Conservation (phyloP, 2,113 vertebrate genomes). For the Andinoacara biseriatus region DNA sequence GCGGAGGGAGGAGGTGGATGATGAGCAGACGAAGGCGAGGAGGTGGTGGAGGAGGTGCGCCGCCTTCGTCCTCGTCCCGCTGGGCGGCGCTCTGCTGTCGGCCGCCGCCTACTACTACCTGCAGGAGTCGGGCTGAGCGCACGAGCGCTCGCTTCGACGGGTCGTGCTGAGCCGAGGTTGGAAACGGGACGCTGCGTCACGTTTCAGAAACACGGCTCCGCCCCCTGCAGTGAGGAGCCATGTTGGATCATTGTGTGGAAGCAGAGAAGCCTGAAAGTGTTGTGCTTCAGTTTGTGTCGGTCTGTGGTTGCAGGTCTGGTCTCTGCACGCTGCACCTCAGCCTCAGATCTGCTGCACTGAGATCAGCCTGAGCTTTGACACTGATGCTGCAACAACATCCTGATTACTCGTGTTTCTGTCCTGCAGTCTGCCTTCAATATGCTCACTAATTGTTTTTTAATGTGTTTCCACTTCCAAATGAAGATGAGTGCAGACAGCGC, state of each 20-base stretch:
- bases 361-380: neutral
- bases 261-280: too few species aligned
- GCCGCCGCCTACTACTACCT: constrained; percentile 87
- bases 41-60: constrained; percentile 84
- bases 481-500: neutral
- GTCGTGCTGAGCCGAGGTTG: too few species aligned
- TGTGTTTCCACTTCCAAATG: neutral
- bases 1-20: constrained; percentile 79
- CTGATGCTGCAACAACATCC: neutral
- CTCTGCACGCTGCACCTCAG: too few species aligned
- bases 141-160: too few species aligned
- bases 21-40: constrained; percentile 69
- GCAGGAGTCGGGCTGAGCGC: constrained; percentile 33
- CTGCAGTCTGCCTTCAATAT: neutral
- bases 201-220: too few species aligned
- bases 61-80: constrained; percentile 78
- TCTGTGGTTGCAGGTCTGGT: too few species aligned
- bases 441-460: neutral
- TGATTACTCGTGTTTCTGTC: accelerated
- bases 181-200: too few species aligned
- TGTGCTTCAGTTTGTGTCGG: too few species aligned
- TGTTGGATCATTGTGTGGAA: too few species aligned
- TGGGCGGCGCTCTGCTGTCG: constrained; percentile 76
- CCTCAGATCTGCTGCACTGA: too few species aligned
- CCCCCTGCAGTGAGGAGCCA: too few species aligned